These are phyloP conservation scores for Netelia virgata DNA, from an alignment of 2,888 invertebrate species.

Conservation along the genomic window DNA sequence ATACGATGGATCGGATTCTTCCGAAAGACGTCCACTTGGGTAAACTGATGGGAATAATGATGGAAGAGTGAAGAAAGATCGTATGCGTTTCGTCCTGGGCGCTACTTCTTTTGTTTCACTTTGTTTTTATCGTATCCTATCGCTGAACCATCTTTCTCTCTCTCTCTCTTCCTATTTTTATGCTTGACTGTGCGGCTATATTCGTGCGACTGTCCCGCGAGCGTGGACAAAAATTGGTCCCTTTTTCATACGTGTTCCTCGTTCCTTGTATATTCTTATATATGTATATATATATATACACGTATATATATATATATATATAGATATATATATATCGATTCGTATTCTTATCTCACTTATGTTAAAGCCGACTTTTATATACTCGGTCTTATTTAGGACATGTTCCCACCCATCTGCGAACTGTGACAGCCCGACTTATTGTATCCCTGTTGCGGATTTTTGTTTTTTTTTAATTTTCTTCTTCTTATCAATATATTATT, in stretches of 20 bases:
- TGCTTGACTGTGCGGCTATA: constrained; percentile 29
- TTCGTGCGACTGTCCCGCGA: constrained; percentile 51
- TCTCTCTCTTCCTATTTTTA: not conserved
- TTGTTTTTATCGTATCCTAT: constrained; percentile 18
- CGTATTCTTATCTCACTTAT: constrained; percentile 56
- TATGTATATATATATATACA: not conserved
- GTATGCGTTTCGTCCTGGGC: constrained; percentile 13
- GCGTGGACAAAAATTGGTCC: constrained; percentile 80
- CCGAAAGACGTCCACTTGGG: constrained; percentile 8
- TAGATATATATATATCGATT: constrained; percentile 30
- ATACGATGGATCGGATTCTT: constrained; percentile 16
- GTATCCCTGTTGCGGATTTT: constrained; percentile 5
- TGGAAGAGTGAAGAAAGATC: constrained; percentile 19
- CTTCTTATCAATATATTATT: constrained; percentile 11
- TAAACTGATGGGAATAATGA: constrained; percentile 13
- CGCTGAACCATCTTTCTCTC: constrained; percentile 27
- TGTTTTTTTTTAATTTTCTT: not conserved
- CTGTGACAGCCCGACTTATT: constrained; percentile 30
- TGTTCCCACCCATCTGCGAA: constrained; percentile 18
- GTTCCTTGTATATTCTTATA: constrained; percentile 5
- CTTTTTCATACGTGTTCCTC: constrained; percentile 67
- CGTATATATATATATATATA: not conserved
- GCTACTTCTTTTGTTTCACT: constrained; percentile 28
- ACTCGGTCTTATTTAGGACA: constrained; percentile 50
- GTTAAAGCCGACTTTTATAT: constrained; percentile 59